Evolutionary conservation across 2,888 invertebrate genomes (phyloP), one percentile per base, ranked within the genome.

Genomic region (Zootermopsis nevadensis): DNA sequence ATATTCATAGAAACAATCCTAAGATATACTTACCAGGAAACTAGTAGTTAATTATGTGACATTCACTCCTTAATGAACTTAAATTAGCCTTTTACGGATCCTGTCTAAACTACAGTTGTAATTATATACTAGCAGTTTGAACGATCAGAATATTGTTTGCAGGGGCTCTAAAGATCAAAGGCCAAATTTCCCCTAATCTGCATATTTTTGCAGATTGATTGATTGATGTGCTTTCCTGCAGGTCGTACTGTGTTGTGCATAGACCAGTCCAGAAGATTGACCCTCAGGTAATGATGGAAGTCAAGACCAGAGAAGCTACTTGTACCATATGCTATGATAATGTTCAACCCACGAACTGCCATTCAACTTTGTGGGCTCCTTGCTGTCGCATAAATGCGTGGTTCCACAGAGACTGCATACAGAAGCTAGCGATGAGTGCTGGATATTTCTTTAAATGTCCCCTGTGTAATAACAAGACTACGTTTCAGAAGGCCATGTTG

Each of bases 371-470:
- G 35, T 93, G 93, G 91, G 93, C 95, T 0, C 94, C 95, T 0
- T 97, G 97, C 88, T 97, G 97, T 86, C 93, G 92, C 2, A 91
- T 92, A 38, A 94, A 94, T 85, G 93, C 94, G 0, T 95, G 95
- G 94, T 95, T 95, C 87, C 97, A 97, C 87, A 91, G 94, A 74
- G 87, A 86, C 27, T 97, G 97, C 89, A 87, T 95, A 35, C 90
- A 95, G 94, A 91, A 91, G 82, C 93, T 95, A 89, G 95, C 96
- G 0, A 88, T 93, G 10, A 94, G 92, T 86, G 93, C 96, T 0
- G 97, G 97, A 0, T 95, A 96, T 86, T 96, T 95, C 88, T 93
- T 96, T 86, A 96, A 95, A 87, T 97, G 97, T 88, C 97, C 97
- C 0, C 89, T 96, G 0, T 97, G 95, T 87, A 96, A 96, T 86